Evolutionary conservation across 2,113 vertebrate species (phyloP).

Genomic region (Thunnus maccoyii): DNA sequence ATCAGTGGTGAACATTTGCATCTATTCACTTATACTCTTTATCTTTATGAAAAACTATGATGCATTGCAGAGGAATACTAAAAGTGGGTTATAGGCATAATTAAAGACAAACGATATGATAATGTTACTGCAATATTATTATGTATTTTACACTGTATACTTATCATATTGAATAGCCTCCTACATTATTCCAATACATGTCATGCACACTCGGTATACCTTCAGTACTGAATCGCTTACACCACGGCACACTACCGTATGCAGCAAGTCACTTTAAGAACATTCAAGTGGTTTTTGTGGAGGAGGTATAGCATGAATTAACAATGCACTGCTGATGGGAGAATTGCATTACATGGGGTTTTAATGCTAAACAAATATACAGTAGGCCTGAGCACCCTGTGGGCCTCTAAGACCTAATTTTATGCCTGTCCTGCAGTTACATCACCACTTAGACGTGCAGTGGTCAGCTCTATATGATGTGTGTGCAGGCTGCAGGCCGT

Average conservation of each 20-base stretch:
- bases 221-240: not conserved
- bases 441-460: conserved; percentile 36
- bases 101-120: not conserved
- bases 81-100: not conserved
- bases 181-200: not conserved
- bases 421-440: conserved; percentile 33
- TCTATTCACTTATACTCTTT: too few species aligned
- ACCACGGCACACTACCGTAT: not conserved
- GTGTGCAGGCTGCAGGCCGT: conserved; percentile 26
- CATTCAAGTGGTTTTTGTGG: conserved; percentile 19
- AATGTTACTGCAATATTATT: not conserved
- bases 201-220: not conserved
- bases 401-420: conserved; percentile 24
- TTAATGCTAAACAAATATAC: conserved; percentile 54
- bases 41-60: not conserved
- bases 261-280: conserved; percentile 19
- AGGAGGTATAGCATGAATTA: conserved; percentile 53
- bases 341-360: conserved; percentile 20
- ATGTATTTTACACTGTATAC: not conserved
- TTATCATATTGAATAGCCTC: not conserved
- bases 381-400: not conserved
- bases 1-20: too few species aligned
- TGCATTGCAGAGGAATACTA: not conserved
- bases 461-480: conserved; percentile 39
- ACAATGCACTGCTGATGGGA: conserved; percentile 54